Conservation (phyloP, 2,888 invertebrate species). For the Halictus quadricinctus region DNA sequence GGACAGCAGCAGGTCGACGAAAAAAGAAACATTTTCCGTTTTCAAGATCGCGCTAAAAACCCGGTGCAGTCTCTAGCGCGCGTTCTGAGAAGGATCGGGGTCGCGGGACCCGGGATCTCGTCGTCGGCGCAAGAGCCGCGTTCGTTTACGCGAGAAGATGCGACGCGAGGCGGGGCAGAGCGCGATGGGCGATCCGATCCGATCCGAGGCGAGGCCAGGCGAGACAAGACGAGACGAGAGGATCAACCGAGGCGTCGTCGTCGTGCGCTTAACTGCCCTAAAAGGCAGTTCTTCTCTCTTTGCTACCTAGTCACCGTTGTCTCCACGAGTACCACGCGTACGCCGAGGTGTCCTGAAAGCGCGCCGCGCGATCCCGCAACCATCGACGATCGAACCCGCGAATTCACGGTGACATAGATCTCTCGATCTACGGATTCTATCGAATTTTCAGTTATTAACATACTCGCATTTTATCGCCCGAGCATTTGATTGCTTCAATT, state of each 20-base stretch:
- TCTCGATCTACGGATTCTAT: no score
- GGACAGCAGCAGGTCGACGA: constrained; percentile 32
- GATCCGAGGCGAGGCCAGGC: constrained; percentile 64
- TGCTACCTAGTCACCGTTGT: constrained; percentile 73
- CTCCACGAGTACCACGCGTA: constrained; percentile 64
- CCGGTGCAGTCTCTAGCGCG: constrained; percentile 70
- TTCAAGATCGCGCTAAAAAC: constrained; percentile 77
- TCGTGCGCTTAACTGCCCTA: constrained; percentile 78
- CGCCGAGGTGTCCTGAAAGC: constrained; percentile 53
- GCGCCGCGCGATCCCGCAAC: constrained; percentile 27
- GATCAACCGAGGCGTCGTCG: constrained; percentile 71
- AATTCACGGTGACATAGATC: constrained; percentile 24
- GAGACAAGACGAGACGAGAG: constrained; percentile 64
- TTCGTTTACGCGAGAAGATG: constrained; percentile 62
- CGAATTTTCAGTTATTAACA: background rate
- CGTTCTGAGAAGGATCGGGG: constrained; percentile 79
- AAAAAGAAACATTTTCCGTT: constrained; percentile 76
- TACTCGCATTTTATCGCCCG: no score
- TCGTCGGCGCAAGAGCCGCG: constrained; percentile 66
- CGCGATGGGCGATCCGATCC: constrained; percentile 62
- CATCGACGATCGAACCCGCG: constrained; percentile 3
- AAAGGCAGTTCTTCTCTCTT: constrained; percentile 75
- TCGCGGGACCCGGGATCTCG: constrained; percentile 73
- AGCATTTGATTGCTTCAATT: no score
- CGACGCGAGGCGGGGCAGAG: constrained; percentile 55